A percentile compares a stretch with the other conserved stretches of the same genome.
Evolutionary conservation across 2,113 vertebrate genomes (phyloP).

Genomic region (Ptilonorhynchus violaceus): DNA sequence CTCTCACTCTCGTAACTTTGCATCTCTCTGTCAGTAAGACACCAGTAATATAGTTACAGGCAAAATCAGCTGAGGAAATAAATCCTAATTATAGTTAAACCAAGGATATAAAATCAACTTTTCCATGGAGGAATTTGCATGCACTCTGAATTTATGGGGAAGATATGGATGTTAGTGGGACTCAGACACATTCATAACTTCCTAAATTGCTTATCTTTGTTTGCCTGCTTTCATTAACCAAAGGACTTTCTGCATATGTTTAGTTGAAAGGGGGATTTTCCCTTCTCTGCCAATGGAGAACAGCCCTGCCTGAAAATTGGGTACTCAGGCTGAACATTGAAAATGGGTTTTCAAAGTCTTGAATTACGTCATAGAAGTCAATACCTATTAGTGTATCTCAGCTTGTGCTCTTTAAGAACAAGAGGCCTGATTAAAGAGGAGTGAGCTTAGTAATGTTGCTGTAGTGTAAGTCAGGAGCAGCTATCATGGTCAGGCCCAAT

Average conservation of each 20-base stretch:
- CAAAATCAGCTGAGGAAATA: background rate
- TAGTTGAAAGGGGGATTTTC: background rate
- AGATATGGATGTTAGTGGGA: background rate
- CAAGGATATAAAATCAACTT: background rate
- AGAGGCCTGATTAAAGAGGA: conserved; percentile 35
- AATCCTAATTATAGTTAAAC: background rate
- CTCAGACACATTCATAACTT: background rate
- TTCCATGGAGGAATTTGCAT: background rate
- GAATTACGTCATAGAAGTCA: background rate
- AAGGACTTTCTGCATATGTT: background rate
- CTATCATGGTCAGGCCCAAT: background rate
- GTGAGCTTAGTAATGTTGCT: background rate
- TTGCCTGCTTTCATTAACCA: background rate
- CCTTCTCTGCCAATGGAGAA: background rate
- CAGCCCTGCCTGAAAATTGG: background rate
- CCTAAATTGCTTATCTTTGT: background rate
- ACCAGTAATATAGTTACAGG: accelerated
- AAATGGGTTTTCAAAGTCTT: background rate
- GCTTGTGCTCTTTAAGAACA: background rate
- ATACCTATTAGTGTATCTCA: background rate
- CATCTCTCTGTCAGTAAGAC: background rate
- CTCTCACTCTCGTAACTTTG: background rate
- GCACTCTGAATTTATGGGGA: background rate
- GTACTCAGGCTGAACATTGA: background rate
- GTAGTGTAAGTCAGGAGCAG: background rate